Base-by-base conservation (phyloP, 2,113 vertebrate species). In the Camelus dromedarius region DNA sequence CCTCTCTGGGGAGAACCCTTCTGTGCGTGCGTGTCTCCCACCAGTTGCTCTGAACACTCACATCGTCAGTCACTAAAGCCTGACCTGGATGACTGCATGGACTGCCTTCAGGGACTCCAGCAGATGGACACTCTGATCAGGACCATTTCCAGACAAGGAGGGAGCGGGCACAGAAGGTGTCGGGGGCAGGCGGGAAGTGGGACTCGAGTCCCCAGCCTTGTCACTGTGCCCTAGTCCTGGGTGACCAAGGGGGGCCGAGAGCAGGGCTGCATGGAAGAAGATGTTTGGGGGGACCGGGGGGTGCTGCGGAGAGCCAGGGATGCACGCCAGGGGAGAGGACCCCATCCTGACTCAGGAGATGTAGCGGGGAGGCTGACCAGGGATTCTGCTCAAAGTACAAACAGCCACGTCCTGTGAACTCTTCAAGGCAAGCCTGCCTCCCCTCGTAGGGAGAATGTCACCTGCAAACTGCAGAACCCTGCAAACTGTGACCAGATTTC, bases 381-480 rank as follows among this genome's bases (percentile, higher is more conserved):
- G 8, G 16, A 14, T 46, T 30, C 35, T 15, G 19, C 6, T 3
- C 26, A 84, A 69, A 26, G 15, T 18, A 30, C 35, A 12, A 19
- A 62, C 0, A 1, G 8, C 3, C 16, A 6, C 0, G 2, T 54
- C 8, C 26, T 22, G 0, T 19, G 13, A 77, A 20, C 4, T 2
- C 16, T 35, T 67, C 26, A 20, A 30, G 0, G 13, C 6, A 24
- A 19, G 20, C 16, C 11, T 2, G 19, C 6, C 35, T 69, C 32
- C 30, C 50, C 15, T 35, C 22, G 13, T 42, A 26, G 32, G 15
- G 35, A 75, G 19, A 38, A 46, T 4, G 3, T 13, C 26, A 35
- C 32, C 30, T 52, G 18, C 8, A 48, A 35, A 84, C 22, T 32
- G 14, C 7, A 73, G 14, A 92, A 66, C 1, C 12, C 2, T 42